Conservation (phyloP, 2,113 vertebrate species). For the Heterotis niloticus region DNA sequence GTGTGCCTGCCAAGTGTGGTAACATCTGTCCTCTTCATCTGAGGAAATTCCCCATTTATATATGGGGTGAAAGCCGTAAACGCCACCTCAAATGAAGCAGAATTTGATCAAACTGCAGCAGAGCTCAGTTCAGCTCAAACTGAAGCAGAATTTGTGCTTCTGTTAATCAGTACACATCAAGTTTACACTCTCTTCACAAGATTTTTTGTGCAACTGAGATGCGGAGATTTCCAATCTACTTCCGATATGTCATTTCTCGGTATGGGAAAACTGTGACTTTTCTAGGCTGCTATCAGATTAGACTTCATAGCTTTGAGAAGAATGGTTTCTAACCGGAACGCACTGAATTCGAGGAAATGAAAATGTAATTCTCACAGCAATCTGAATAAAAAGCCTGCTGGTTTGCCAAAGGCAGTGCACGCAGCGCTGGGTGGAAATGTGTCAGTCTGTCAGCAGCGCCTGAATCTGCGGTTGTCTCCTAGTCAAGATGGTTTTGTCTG, state of each 20-base stretch:
- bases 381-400: background rate
- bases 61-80: conserved; percentile 33
- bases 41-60: conserved; percentile 42
- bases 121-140: too few relatives aligned
- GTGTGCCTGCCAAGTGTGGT: conserved; percentile 57
- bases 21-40: conserved; percentile 62
- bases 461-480: too few relatives aligned
- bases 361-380: background rate
- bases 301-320: background rate
- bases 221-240: background rate
- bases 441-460: too few relatives aligned
- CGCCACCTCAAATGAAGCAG: conserved; percentile 56
- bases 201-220: background rate
- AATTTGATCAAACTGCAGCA: too few relatives aligned
- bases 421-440: too few relatives aligned
- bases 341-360: background rate
- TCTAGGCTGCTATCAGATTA: background rate
- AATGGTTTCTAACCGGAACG: background rate
- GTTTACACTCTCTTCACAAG: background rate
- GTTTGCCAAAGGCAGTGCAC: too few relatives aligned
- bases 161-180: background rate
- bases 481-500: too few relatives aligned
- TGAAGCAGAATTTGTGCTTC: background rate
- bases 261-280: background rate
- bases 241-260: too few relatives aligned